These are phyloP conservation scores for Prostheceraeus crozeri DNA, from an alignment of 2,888 invertebrate species.

Conservation along the genomic window DNA sequence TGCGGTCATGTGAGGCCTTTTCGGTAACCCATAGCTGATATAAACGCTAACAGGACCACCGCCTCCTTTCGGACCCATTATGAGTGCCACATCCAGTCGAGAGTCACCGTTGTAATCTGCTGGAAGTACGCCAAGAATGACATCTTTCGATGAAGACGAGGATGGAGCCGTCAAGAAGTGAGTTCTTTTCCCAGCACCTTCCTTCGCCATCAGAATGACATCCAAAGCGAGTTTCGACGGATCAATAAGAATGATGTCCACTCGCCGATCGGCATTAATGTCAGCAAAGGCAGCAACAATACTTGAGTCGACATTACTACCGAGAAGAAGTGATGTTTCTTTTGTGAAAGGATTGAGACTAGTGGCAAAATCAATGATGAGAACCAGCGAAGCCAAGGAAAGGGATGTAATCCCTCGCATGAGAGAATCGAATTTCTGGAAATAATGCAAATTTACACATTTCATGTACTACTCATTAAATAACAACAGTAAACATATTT, in stretches of 20 bases:
- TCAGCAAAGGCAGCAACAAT: conserved; percentile 18
- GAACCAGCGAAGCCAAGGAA: no score
- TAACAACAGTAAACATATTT: no score
- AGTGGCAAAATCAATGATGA: no score
- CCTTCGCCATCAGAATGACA: background rate
- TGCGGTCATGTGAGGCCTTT: background rate
- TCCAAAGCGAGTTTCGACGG: background rate
- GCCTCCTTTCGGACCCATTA: background rate
- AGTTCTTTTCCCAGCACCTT: background rate
- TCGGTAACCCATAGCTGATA: conserved; percentile 46
- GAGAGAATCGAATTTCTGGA: no score
- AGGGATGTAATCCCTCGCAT: no score
- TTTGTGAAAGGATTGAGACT: no score
- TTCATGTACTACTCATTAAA: no score
- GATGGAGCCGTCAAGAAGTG: background rate
- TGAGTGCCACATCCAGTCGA: conserved; percentile 78
- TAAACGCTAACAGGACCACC: background rate
- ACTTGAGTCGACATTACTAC: no score
- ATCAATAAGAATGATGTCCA: conserved; percentile 10
- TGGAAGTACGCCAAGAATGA: conserved; percentile 75
- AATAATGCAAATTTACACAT: no score
- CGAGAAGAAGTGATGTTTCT: no score
- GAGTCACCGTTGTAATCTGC: conserved; percentile 92
- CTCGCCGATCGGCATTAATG: conserved; percentile 16
- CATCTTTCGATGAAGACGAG: conserved; percentile 58